Evolutionary conservation across 1,140 invertebrate species (phyloP).

Genomic region (Medauroidea extradentata): DNA sequence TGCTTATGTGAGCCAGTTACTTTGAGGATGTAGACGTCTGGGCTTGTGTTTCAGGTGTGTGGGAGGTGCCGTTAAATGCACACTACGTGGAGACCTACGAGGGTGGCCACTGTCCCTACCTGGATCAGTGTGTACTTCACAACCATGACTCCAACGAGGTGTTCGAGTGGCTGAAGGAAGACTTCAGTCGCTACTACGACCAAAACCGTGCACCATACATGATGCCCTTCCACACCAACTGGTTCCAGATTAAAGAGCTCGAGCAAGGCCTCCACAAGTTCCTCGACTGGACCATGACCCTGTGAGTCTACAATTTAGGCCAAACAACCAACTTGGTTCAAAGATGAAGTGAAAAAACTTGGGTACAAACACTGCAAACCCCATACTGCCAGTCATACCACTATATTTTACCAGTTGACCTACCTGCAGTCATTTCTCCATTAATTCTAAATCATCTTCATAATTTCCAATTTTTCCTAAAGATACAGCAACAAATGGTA

Average conservation of each 20-base stretch:
- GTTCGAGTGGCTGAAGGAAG: constrained; percentile 86
- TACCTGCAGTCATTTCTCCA: too few relatives aligned
- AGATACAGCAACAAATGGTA: too few relatives aligned
- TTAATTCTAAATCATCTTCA: too few relatives aligned
- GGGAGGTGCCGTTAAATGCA: constrained; percentile 91
- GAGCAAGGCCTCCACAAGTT: constrained; percentile 83
- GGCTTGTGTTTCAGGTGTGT: constrained; percentile 68
- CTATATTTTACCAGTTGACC: too few relatives aligned
- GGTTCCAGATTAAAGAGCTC: constrained; percentile 87
- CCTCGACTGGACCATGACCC: constrained; percentile 69
- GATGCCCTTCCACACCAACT: constrained; percentile 93
- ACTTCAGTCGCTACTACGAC: constrained; percentile 80
- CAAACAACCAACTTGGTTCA: too few relatives aligned
- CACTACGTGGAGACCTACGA: constrained; percentile 85
- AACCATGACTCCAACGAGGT: constrained; percentile 84
- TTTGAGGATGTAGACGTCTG: neutral
- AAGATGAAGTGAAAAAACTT: too few relatives aligned
- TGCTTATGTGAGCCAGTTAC: neutral
- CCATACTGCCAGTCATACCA: too few relatives aligned
- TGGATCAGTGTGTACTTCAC: constrained; percentile 90
- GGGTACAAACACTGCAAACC: too few relatives aligned
- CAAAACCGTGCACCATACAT: constrained; percentile 87
- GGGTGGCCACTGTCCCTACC: constrained; percentile 86
- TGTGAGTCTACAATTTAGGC: too few relatives aligned
- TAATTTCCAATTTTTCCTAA: too few relatives aligned